phyloP scores from a whole-genome alignment of 1,140 invertebrate species.

The Paraescarpia echinospica region DNA sequence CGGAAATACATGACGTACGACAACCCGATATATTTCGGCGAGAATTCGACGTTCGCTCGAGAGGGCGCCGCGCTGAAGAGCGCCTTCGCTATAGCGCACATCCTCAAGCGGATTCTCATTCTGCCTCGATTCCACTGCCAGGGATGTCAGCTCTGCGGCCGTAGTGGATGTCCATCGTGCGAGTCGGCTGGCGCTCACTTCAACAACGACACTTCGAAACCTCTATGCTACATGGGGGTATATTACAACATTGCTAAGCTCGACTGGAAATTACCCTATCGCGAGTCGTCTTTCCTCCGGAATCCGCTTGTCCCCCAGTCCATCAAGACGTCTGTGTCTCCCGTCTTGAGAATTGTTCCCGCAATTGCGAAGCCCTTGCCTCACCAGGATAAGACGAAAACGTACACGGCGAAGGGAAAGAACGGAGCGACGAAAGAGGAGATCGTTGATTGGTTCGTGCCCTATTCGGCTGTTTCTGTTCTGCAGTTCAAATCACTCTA shows the following conservation, averaged over 20 bases:
- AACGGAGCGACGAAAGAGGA: background rate
- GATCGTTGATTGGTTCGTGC: background rate
- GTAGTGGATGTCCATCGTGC: background rate
- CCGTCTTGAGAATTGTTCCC: background rate
- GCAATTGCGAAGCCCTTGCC: background rate
- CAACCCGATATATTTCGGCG: slow-evolving; percentile 13
- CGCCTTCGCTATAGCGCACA: slow-evolving; percentile 18
- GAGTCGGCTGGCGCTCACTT: background rate
- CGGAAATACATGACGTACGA: slow-evolving; percentile 22
- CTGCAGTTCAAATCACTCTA: slow-evolving; percentile 4
- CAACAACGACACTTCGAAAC: background rate
- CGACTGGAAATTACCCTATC: background rate
- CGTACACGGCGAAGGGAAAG: background rate
- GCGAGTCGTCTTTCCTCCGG: background rate
- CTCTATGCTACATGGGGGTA: background rate
- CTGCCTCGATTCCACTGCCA: slow-evolving; percentile 23
- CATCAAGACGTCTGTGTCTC: background rate
- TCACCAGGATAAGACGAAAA: background rate
- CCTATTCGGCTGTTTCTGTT: background rate
- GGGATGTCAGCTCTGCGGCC: background rate
- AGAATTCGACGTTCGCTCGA: background rate
- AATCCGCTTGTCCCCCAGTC: background rate
- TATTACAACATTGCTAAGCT: background rate
- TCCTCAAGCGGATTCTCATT: slow-evolving; percentile 25
- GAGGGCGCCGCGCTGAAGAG: slow-evolving; percentile 11